Evolutionary conservation across 2,888 invertebrate genomes (phyloP).

Genomic region (Euphydryas editha): DNA sequence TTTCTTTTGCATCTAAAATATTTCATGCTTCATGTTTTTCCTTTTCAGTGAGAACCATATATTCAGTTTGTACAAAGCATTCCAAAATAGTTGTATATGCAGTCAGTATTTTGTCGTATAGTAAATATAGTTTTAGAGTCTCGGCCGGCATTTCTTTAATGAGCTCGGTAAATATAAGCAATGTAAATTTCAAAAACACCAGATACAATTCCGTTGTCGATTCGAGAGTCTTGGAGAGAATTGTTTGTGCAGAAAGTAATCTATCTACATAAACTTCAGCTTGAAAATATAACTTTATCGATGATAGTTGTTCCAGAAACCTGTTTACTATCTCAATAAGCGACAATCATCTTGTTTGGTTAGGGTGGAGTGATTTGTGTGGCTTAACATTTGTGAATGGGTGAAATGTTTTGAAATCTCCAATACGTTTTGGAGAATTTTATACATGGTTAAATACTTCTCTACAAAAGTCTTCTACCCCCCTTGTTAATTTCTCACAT

Average conservation of each 20-base stretch:
- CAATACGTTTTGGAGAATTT: constrained; percentile 35
- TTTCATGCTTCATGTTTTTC: not conserved
- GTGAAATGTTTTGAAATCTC: constrained; percentile 28
- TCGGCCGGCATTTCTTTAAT: constrained; percentile 46
- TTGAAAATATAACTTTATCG: not conserved
- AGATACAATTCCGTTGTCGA: constrained; percentile 39
- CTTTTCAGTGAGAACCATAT: not conserved
- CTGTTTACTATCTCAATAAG: not conserved
- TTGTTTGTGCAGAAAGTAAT: not conserved
- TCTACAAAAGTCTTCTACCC: constrained; percentile 36
- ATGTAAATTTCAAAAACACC: constrained; percentile 39
- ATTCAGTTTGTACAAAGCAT: not conserved
- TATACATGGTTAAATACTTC: constrained; percentile 38
- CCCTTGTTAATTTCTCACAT: constrained; percentile 37
- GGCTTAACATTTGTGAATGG: constrained; percentile 25
- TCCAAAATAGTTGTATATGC: constrained; percentile 3
- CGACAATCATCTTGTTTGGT: constrained; percentile 28
- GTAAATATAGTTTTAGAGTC: constrained; percentile 22
- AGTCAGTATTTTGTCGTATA: not conserved
- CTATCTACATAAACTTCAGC: not conserved
- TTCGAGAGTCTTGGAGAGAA: constrained; percentile 10
- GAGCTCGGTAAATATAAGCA: constrained; percentile 38
- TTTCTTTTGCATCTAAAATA: not conserved
- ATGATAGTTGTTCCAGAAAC: not conserved
- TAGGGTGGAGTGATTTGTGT: constrained; percentile 35